Base-by-base conservation (phyloP, 2,113 vertebrate genomes). In the Hypocryptadius cinnamomeus region DNA sequence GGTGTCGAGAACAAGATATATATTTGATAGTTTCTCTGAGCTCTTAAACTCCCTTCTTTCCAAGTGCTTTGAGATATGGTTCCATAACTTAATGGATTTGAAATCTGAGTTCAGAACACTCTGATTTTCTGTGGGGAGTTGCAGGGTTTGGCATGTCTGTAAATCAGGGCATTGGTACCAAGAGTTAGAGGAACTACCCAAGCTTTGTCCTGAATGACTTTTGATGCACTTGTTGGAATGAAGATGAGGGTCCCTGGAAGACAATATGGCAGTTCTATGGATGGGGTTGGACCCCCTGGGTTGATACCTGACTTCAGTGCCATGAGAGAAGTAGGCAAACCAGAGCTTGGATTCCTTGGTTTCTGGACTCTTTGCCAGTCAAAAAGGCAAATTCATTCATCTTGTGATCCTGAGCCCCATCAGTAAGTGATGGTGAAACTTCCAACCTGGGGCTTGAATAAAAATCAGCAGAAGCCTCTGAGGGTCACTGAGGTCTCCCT, bases 211-310 rank as follows among this genome's bases (percentile, higher is more conserved):
- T 70, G n/a, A 61, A 60, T 9, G 5, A 44, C 10, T 78, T 74
- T 66, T 57, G 79, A 51, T 37, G 28, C 13, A 21, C 18, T 65
- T 71, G 4, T 59, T 73, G 8, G 6, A 63, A 30, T 3, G 12
- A 40, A 56, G 15, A 35, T 44, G 13, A 39, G 37, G 61, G 53
- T 72, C 15, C 24, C 20, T 45, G 4, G 59, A 78, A 70, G 17
- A 40, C 9, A 40, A 8, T 25, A 4, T 0, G 2, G 7, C 16
- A 44, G 15, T 56, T 72, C 2, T 1, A 2, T 17, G 18, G 37
- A 7, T 6, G 14, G 54, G 13, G 18, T 11, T 66, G 60, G 44
- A 53, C 13, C 15, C 16, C 18, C 13, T 24, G 33, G 12, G 4
- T 13, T 56, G 47, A 19, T 12, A 11, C 1, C 24, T 56, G 44